Conservation (phyloP, 2,888 invertebrate species). For the Melieria omissa region DNA sequence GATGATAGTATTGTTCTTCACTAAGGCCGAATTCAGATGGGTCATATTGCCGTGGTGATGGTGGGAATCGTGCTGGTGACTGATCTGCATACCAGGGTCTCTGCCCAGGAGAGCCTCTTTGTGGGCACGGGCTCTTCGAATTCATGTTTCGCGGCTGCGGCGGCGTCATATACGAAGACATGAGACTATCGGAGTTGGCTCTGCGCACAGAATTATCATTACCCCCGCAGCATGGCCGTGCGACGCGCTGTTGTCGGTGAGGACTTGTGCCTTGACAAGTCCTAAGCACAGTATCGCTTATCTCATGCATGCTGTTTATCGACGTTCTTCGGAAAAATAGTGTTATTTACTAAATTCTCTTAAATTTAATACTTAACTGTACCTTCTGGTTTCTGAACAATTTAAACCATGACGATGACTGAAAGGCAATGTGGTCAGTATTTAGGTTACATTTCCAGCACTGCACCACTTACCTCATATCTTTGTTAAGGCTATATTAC, state of each 20-base stretch:
- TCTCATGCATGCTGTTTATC: constrained; percentile 24
- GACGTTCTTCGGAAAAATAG: constrained; percentile 8
- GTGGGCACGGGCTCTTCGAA: not conserved
- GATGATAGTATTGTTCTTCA: constrained; percentile 43
- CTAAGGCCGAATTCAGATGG: constrained; percentile 44
- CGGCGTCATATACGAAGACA: no score
- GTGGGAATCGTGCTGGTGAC: constrained; percentile 4
- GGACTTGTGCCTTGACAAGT: no score
- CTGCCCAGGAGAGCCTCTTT: no score
- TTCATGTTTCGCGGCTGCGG: not conserved
- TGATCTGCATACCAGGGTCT: no score
- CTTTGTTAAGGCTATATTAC: no score
- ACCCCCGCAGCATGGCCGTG: no score
- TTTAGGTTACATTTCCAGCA: not conserved
- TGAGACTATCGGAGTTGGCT: no score
- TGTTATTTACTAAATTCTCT: no score
- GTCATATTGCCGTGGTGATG: constrained; percentile 35
- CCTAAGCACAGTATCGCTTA: not conserved
- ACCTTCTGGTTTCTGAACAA: constrained; percentile 23
- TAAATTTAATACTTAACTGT: not conserved
- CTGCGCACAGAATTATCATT: no score
- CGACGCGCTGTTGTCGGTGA: no score
- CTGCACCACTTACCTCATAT: no score
- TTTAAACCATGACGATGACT: constrained; percentile 13
- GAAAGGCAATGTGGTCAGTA: constrained; percentile 5